phyloP scores from a whole-genome alignment of 1,140 invertebrate genomes.

The Probaryconus sp. region DNA sequence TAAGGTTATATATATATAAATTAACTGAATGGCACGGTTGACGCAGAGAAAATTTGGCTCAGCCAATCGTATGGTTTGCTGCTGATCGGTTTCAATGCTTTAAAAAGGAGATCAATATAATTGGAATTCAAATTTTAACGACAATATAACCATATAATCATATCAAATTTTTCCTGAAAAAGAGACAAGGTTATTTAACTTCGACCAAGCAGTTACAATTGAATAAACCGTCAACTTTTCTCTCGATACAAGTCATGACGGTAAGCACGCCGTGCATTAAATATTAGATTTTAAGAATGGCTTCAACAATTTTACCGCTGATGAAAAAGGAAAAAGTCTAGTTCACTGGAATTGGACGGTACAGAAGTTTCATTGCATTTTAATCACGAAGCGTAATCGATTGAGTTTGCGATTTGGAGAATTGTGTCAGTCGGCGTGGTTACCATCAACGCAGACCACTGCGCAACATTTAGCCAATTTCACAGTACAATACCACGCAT shows the following conservation, averaged over 20 bases:
- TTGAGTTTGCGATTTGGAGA: conserved; percentile 38
- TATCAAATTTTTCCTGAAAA: conserved; percentile 45
- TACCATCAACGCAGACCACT: conserved; percentile 69
- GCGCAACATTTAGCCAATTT: conserved; percentile 77
- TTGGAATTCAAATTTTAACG: conserved; percentile 7
- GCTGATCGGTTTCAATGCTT: conserved; percentile 7
- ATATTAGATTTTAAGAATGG: too few relatives aligned
- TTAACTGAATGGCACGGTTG: conserved; percentile 53
- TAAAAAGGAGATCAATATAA: conserved; percentile 9
- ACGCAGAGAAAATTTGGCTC: conserved; percentile 59
- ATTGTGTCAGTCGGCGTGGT: conserved; percentile 53
- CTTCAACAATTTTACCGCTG: too few relatives aligned
- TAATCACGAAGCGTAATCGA: conserved; percentile 28
- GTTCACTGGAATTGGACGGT: conserved; percentile 12
- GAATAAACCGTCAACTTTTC: conserved; percentile 54
- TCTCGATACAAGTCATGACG: conserved; percentile 18
- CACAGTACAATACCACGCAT: conserved; percentile 57
- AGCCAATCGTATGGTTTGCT: conserved; percentile 53
- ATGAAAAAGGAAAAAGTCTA: too few relatives aligned
- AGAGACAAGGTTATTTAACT: conserved; percentile 37
- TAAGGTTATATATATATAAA: conserved; percentile 38
- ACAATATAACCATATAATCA: not conserved
- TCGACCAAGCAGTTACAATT: conserved; percentile 50
- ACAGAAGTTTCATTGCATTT: conserved; percentile 28
- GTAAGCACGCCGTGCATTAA: conserved; percentile 25